These are phyloP conservation scores for Oncorhynchus masou DNA, from an alignment of 2,113 vertebrate genomes.

Conservation along the genomic window DNA sequence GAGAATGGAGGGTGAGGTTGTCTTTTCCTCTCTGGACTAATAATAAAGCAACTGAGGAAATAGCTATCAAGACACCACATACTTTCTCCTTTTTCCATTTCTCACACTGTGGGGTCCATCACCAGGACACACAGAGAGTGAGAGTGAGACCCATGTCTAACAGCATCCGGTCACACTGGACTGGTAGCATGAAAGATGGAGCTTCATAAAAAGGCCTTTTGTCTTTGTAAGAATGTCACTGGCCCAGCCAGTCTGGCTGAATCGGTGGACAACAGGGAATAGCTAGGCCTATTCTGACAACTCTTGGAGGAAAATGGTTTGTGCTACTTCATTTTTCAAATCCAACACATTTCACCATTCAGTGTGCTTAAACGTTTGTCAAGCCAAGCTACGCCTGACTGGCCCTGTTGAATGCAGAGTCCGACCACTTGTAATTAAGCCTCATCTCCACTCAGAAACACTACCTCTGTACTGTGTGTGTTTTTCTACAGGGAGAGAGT, in stretches of 20 bases:
- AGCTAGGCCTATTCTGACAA: neutral
- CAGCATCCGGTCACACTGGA: conserved; percentile 10
- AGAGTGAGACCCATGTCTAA: conserved; percentile 6
- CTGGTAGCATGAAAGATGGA: conserved; percentile 18
- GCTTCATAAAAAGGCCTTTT: neutral
- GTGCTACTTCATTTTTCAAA: neutral
- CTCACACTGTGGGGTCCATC: too few relatives aligned
- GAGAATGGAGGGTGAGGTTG: conserved; percentile 40
- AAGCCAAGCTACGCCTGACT: neutral
- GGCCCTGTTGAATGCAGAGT: neutral
- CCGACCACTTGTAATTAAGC: neutral
- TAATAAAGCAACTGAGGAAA: conserved; percentile 25
- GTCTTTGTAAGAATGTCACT: neutral
- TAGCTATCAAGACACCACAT: neutral
- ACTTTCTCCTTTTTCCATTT: neutral
- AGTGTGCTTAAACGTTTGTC: neutral
- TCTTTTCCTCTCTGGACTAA: conserved; percentile 24
- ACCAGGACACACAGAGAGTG: neutral
- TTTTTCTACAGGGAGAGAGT: neutral
- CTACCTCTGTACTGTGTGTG: neutral
- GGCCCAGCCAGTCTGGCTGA: too few relatives aligned
- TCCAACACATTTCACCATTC: neutral
- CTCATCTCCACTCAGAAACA: neutral
- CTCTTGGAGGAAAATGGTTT: neutral
- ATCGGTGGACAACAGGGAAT: neutral